Conservation (phyloP, 1,140 invertebrate genomes). For the Drosophila pruinosa region DNA sequence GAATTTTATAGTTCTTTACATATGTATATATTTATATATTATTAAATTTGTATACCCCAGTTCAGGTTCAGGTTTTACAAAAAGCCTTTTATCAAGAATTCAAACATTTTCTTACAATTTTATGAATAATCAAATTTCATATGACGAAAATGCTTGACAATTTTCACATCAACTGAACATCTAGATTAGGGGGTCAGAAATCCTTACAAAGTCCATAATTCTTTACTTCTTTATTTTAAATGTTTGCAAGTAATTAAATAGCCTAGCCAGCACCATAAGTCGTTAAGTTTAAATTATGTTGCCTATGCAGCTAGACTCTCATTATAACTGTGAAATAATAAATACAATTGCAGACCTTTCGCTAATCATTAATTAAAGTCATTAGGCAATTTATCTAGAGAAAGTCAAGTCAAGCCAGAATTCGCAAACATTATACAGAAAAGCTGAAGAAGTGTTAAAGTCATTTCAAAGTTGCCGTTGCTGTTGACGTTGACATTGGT, state of each 20-base stretch:
- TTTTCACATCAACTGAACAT: background rate
- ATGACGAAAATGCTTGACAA: background rate
- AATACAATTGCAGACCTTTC: background rate
- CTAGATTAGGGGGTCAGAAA: no score
- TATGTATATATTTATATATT: background rate
- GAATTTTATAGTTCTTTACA: no score
- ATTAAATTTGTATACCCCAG: background rate
- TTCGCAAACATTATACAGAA: background rate
- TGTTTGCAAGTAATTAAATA: no score
- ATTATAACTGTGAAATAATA: background rate
- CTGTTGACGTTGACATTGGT: conserved; percentile 30
- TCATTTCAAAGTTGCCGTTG: conserved; percentile 17
- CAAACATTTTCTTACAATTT: background rate
- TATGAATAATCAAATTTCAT: background rate
- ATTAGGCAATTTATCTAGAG: background rate
- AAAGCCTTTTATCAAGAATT: background rate
- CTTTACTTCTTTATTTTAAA: no score
- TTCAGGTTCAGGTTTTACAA: background rate
- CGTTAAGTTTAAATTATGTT: no score
- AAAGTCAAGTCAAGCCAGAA: background rate
- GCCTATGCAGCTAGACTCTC: background rate
- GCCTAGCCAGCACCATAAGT: no score
- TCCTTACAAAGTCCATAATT: no score
- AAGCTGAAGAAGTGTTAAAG: conserved; percentile 14
- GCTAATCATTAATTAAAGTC: conserved; percentile 2